Base-by-base conservation (phyloP, 2,113 vertebrate species). In the Drymodes brunneopygia region DNA sequence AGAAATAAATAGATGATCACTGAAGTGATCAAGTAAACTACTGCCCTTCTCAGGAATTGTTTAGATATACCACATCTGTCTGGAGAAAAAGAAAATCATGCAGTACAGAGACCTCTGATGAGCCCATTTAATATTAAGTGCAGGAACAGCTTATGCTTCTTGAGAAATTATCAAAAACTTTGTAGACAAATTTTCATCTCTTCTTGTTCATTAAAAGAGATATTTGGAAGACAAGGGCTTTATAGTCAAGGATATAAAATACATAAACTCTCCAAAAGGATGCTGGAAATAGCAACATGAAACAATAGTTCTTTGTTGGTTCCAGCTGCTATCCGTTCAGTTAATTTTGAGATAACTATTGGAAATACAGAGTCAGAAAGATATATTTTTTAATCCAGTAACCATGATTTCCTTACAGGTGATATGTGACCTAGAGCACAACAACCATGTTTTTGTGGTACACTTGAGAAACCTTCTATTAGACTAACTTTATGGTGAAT, bases 321-420 rank as follows among this genome's bases (percentile, higher is more conserved):
- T 83, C 17, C 42, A 81, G 29, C 10, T 58, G 48, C 53, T 93
- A 42, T 66, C 27, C 24, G 84, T 88, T 96, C 91, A 73, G 44
- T 81, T 95, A 69, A 81, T 96, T 95, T 90, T 70, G 73, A 89
- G 88, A 69, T 45, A 70, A 33, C 48, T 88, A 44, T 33, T 47
- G 44, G 27, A 74, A 87, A 92, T 28, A 40, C 60, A 81, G 83
- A 95, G 70, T 66, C 88, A 75, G 74, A 93, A 40, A 61, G 19
- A 74, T 64, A 53, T 48, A 65, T 74, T 92, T 92, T 94, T 89
- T 92, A 81, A 17, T 31, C 38, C 69, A 79, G 86, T 71, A 92
- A 80, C 42, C 62, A 64, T 65, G 35, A 93, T 96, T 92, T 93
- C 72, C 86, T 62, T n/a, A 50, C 29, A 92, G 12, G 18, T 74